Evolutionary conservation across 2,797 vertebrate genomes (phyloP), one percentile per base, ranked within the genome.

Genomic region (Agapornis canus): DNA sequence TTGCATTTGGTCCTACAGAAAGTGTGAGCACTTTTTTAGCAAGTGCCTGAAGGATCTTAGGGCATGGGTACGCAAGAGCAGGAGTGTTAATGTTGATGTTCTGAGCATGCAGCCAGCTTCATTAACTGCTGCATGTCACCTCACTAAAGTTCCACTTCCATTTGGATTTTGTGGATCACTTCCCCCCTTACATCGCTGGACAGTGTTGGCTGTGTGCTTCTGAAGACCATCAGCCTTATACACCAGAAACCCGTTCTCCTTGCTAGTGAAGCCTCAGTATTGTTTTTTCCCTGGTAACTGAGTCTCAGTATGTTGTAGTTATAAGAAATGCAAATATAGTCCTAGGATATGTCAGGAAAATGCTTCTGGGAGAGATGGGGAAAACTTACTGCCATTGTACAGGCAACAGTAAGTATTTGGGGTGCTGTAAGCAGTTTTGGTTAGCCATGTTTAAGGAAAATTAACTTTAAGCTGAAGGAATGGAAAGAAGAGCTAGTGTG

Each of bases 131-230:
- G 49, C 35, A 4, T 63, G 47, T 88, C 69, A 69, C 54, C 61
- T 90, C 61, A 13, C 15, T 75, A 0, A 81, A 42, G 43, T 88
- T 66, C 16, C 42, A 22, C 47, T 94, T 91, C 61, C 69, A n/a
- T 22, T 69, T 0, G 12, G 59, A 66, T 91, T 94, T 91, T 6
- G 11, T 51, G 63, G 59, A 59, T 94, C n/a, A 1, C 25, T 86
- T 90, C 54, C 0, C 3, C 27, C 71, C n/a, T 61, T 47, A 15
- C 4, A 11, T 59, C 0, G 0, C 70, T 72, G 47, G 39, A 59
- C 27, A 43, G 31, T 6, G 6, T 83, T 13, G 54, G 8, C 32
- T 37, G 43, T 43, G 54, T 0, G 1, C 68, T 49, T 75, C 4
- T 20, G 47, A 31, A 0, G 1, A 56, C n/a, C 22, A 60, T 43